Percentiles rank a stretch among this genome's conserved stretches.
phyloP scores from a whole-genome alignment of 2,888 invertebrate genomes.

The Exephanes ischioxanthus region DNA sequence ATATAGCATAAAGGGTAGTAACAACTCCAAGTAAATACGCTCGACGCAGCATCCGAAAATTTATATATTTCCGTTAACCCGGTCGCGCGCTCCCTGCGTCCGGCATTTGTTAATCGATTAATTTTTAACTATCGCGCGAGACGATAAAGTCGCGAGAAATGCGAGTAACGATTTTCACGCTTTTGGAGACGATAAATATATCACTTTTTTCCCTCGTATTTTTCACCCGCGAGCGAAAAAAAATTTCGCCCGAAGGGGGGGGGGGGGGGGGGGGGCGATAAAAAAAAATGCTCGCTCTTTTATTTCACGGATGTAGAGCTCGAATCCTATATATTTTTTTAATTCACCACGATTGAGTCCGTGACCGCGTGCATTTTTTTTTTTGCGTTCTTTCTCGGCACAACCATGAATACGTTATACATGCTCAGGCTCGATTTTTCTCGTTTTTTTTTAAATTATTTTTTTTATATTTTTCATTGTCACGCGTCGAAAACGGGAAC shows the following conservation, averaged over 20 bases:
- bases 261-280: no score
- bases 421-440: neutral
- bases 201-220: constrained; percentile 20
- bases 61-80: constrained; percentile 54
- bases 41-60: constrained; percentile 50
- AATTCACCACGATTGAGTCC: constrained; percentile 59
- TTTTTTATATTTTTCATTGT: constrained; percentile 4
- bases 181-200: constrained; percentile 36
- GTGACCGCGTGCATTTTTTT: neutral
- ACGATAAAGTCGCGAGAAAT: constrained; percentile 38
- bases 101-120: constrained; percentile 26
- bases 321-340: constrained; percentile 52
- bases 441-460: constrained; percentile 23
- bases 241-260: neutral
- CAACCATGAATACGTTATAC: neutral
- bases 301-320: neutral
- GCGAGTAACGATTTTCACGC: constrained; percentile 37
- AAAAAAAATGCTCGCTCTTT: constrained; percentile 22
- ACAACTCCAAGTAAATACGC: constrained; percentile 50
- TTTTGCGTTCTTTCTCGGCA: neutral
- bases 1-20: constrained; percentile 21
- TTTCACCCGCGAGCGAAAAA: neutral
- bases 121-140: constrained; percentile 49
- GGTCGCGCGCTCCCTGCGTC: constrained; percentile 1
- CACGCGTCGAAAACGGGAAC: constrained; percentile 8